Conservation (phyloP, 1,140 invertebrate genomes). For the Aricia agestis region DNA sequence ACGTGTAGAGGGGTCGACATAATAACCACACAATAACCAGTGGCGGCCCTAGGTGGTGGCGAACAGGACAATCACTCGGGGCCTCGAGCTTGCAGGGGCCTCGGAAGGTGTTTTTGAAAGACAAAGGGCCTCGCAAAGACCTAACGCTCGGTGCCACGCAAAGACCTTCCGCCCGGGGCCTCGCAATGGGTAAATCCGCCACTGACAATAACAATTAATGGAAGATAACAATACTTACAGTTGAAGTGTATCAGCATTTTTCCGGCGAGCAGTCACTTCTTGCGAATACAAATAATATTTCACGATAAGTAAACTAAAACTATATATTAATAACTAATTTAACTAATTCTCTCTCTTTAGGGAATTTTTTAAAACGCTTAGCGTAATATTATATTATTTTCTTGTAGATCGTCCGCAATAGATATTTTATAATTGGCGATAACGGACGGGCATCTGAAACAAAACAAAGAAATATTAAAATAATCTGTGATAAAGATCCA, state of each 20-base stretch:
- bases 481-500: not conserved
- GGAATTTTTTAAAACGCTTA: not conserved
- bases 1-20: too few relatives aligned
- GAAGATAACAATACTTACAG: not conserved
- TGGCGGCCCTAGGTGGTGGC: too few relatives aligned
- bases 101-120: too few relatives aligned
- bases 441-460: slow-evolving; percentile 6
- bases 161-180: too few relatives aligned
- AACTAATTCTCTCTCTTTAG: slow-evolving; percentile 1
- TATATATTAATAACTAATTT: not conserved
- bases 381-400: not conserved
- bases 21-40: too few relatives aligned
- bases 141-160: too few relatives aligned
- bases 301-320: not conserved
- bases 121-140: too few relatives aligned
- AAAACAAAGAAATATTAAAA: not conserved
- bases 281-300: not conserved
- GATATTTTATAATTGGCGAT: not conserved
- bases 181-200: too few relatives aligned
- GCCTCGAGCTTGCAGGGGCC: too few relatives aligned
- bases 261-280: not conserved
- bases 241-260: not conserved
- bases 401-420: not conserved
- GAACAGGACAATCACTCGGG: too few relatives aligned
- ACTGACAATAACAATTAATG: too few relatives aligned